Percentiles rank a stretch among this genome's conserved stretches.
Evolutionary conservation across 2,797 vertebrate genomes (phyloP).

Genomic region (Anguilla marmorata): DNA sequence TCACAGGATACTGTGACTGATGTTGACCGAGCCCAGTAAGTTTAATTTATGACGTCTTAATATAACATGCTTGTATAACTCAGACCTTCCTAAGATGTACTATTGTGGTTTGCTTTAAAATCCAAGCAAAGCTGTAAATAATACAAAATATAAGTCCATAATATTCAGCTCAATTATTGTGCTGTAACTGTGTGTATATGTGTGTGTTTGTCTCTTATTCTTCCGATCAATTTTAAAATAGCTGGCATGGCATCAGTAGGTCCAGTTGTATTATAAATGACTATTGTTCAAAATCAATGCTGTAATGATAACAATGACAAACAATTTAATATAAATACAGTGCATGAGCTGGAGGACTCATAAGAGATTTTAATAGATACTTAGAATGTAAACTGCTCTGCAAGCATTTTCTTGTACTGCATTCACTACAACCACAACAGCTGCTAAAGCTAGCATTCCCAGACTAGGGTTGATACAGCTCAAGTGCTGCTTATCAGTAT

Average conservation of each 20-base stretch:
- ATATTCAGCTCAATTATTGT: not conserved
- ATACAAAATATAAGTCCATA: not conserved
- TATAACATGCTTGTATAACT: constrained; percentile 37
- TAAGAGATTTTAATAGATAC: not conserved
- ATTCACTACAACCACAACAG: not conserved
- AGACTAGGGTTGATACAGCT: not conserved
- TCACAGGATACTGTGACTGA: constrained; percentile 59
- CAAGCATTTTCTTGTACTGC: not conserved
- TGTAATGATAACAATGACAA: not conserved
- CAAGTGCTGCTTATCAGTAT: not conserved
- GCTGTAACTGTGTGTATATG: not conserved
- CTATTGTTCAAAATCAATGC: not conserved
- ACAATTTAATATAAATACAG: not conserved
- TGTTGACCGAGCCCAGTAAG: constrained; percentile 68
- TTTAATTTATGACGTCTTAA: constrained; percentile 32
- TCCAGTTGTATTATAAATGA: not conserved
- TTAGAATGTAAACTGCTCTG: not conserved
- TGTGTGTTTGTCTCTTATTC: not conserved
- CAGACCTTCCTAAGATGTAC: constrained; percentile 31
- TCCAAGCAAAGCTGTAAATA: not conserved
- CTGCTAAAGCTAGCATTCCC: not conserved
- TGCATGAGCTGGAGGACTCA: not conserved
- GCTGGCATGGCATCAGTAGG: not conserved
- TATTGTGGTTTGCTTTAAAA: not conserved
- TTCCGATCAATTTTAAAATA: not conserved